A percentile compares a stretch with the other conserved stretches of the same genome.
phyloP scores from a whole-genome alignment of 2,797 vertebrate species.

The Sciurus carolinensis region DNA sequence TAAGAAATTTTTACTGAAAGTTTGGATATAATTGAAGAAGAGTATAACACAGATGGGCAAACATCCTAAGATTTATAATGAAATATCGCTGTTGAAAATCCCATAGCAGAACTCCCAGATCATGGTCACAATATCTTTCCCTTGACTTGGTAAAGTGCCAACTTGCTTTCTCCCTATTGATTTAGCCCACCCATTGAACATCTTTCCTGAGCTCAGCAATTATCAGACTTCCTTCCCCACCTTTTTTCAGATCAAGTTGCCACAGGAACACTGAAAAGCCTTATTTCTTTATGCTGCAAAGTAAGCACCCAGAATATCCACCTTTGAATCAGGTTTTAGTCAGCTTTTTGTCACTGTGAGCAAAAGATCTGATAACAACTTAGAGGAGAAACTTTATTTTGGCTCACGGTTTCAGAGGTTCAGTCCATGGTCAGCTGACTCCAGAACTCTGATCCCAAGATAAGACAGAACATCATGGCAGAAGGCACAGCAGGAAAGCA shows the following conservation, averaged over 20 bases:
- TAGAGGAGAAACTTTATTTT: no score
- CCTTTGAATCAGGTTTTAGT: not conserved
- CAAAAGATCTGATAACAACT: no score
- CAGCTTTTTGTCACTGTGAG: no score
- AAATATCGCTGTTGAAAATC: not conserved
- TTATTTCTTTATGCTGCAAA: slow-evolving; percentile 16
- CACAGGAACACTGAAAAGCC: slow-evolving; percentile 2
- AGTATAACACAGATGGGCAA: not conserved
- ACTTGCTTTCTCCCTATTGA: not conserved
- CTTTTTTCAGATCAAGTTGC: not conserved
- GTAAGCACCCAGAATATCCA: not conserved
- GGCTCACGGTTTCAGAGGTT: no score
- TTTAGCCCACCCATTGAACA: not conserved
- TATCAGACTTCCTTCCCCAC: not conserved
- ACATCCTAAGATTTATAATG: not conserved
- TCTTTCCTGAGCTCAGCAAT: slow-evolving; percentile 17
- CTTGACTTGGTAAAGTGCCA: not conserved
- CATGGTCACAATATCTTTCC: not conserved
- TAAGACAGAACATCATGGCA: no score
- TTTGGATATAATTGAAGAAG: slow-evolving; percentile 49
- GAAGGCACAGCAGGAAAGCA: no score
- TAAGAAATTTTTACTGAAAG: not conserved
- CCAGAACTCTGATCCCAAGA: no score
- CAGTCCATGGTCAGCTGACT: no score
- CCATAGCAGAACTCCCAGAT: not conserved